A percentile compares a stretch with the other conserved stretches of the same genome.
Conservation (phyloP, 2,797 vertebrate species). For the Gambusia yucatana region DNA sequence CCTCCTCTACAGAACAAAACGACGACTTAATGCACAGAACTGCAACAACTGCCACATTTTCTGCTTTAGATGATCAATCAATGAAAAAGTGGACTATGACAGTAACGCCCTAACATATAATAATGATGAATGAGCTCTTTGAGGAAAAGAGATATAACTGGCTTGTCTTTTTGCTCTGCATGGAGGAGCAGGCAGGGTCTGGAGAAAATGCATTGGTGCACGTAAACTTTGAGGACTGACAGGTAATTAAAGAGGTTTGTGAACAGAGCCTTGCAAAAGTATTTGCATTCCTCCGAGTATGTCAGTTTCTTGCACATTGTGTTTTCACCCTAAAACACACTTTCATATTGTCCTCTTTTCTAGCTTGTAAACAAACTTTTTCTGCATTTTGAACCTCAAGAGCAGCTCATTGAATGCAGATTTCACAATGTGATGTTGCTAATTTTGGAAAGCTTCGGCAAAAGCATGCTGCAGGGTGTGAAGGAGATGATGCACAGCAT, state of each 20-base stretch:
- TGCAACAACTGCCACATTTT: not conserved
- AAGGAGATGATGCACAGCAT: too few species aligned
- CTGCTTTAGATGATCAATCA: conserved; percentile 6
- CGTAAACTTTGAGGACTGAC: conserved; percentile 26
- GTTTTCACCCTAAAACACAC: too few species aligned
- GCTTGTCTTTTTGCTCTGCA: conserved; percentile 31
- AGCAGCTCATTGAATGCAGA: too few species aligned
- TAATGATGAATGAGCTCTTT: conserved; percentile 40
- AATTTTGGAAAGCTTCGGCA: too few species aligned
- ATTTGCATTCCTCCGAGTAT: not conserved
- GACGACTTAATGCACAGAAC: not conserved
- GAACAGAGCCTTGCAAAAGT: conserved; percentile 3
- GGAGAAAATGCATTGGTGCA: conserved; percentile 33
- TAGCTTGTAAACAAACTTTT: too few species aligned
- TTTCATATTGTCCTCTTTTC: too few species aligned
- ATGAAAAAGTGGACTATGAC: conserved; percentile 7
- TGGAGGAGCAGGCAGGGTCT: conserved; percentile 30
- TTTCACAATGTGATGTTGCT: too few species aligned
- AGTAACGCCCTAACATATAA: conserved; percentile 8
- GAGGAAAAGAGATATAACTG: conserved; percentile 26
- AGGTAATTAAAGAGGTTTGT: conserved; percentile 43
- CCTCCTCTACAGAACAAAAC: not conserved
- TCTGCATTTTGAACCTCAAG: too few species aligned
- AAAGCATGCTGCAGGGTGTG: too few species aligned
- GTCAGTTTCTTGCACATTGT: not conserved